A percentile compares a stretch with the other conserved stretches of the same genome.
Conservation (phyloP, 2,797 vertebrate species). For the Pempheris klunzingeri region DNA sequence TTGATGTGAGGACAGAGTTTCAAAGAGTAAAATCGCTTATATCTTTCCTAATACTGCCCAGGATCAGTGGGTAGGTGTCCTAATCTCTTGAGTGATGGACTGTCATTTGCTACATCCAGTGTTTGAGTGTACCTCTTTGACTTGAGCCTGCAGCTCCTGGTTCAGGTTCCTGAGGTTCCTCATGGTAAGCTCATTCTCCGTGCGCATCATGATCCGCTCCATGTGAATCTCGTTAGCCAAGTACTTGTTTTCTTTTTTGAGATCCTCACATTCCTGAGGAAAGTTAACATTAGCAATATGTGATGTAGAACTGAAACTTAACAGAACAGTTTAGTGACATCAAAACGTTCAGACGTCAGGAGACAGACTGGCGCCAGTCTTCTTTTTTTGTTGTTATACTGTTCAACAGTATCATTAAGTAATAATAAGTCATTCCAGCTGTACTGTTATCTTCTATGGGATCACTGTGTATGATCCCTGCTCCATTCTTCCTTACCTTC, state of each 20-base stretch:
- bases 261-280: slow-evolving; percentile 87
- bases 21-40: too few species aligned
- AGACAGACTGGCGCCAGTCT: not conserved
- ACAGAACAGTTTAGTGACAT: not conserved
- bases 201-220: slow-evolving; percentile 88
- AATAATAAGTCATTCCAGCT: not conserved
- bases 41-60: not conserved
- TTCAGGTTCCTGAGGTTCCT: slow-evolving; percentile 87
- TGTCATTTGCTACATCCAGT: not conserved
- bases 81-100: not conserved
- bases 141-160: slow-evolving; percentile 85
- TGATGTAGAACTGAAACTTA: not conserved
- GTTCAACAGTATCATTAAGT: not conserved
- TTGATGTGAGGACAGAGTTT: not conserved
- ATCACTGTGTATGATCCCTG: not conserved
- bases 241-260: slow-evolving; percentile 88
- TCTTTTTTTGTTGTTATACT: not conserved
- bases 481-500: slow-evolving; percentile 72
- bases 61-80: too few species aligned
- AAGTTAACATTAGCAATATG: not conserved
- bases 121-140: slow-evolving; percentile 83
- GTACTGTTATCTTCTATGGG: not conserved
- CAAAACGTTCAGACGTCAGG: not conserved
- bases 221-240: slow-evolving; percentile 87
- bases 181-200: slow-evolving; percentile 88